These are phyloP conservation scores for Urocitellus parryii DNA, from an alignment of 2,113 vertebrate genomes.

Conservation along the genomic window DNA sequence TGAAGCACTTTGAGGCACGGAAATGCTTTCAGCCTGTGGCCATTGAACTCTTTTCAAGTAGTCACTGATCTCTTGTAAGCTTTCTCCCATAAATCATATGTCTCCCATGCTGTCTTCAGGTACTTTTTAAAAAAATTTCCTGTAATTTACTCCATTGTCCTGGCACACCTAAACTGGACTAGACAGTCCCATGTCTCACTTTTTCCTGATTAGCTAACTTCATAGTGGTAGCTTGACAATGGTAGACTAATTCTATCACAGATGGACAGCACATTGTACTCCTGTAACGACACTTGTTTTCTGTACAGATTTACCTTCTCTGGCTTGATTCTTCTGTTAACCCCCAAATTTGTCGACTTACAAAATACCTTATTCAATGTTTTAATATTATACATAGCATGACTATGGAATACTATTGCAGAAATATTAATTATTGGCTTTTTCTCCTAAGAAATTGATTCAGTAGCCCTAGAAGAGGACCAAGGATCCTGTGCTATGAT, in stretches of 20 bases:
- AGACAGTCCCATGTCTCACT: not conserved
- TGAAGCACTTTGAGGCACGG: too few relatives aligned
- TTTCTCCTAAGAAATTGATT: not conserved
- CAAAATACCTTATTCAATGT: not conserved
- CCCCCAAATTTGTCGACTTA: not conserved
- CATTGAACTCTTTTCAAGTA: too few relatives aligned
- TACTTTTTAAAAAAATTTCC: too few relatives aligned
- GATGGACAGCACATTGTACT: accelerated
- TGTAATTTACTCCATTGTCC: too few relatives aligned
- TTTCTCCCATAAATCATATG: too few relatives aligned
- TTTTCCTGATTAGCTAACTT: not conserved
- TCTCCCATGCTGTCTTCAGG: too few relatives aligned
- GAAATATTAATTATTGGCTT: not conserved
- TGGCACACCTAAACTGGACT: too few relatives aligned
- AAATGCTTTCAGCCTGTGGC: too few relatives aligned
- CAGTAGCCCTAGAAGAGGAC: not conserved
- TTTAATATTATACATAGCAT: not conserved
- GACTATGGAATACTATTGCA: not conserved
- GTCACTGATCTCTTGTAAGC: too few relatives aligned
- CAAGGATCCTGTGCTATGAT: not conserved
- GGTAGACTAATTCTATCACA: not conserved
- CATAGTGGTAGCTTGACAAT: not conserved
- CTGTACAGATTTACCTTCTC: not conserved
- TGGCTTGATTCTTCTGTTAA: not conserved
- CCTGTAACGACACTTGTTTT: not conserved